phyloP scores from a whole-genome alignment of 92 coral and sea anemone species.

The Virgularia gustaviana region DNA sequence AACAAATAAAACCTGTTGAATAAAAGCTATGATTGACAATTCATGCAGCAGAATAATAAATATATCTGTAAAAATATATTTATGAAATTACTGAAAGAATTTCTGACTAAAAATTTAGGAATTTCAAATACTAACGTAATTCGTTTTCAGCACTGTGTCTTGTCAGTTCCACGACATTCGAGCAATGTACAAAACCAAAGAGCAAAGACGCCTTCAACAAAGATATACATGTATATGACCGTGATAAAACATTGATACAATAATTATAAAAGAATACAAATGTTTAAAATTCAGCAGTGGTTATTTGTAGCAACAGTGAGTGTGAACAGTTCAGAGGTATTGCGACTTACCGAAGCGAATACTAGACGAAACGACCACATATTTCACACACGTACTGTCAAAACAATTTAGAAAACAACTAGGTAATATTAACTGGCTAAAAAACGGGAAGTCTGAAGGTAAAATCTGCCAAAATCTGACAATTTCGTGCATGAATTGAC shows the following conservation, averaged over 20 bases:
- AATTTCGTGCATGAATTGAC: background rate
- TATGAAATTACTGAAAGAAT: background rate
- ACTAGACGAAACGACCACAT: background rate
- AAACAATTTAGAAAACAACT: constrained; percentile 53
- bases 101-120: background rate
- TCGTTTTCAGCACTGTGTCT: constrained; percentile 17
- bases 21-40: too few relatives aligned
- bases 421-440: constrained; percentile 29
- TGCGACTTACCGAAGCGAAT: constrained; percentile 12
- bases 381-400: constrained; percentile 61
- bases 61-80: background rate
- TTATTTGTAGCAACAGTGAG: too few relatives aligned
- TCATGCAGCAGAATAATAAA: background rate
- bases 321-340: too few relatives aligned
- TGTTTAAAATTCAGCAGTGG: too few relatives aligned
- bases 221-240: too few relatives aligned
- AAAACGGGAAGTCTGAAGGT: constrained; percentile 8
- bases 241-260: too few relatives aligned
- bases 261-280: too few relatives aligned
- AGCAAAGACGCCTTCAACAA: too few relatives aligned
- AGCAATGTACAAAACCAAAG: too few relatives aligned
- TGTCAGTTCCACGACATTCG: constrained; percentile 10
- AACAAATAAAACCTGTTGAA: background rate
- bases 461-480: background rate
- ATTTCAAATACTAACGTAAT: background rate